A percentile compares a stretch with the other conserved stretches of the same genome.
These are phyloP conservation scores for Ashinkailepas kermadecensis DNA, from an alignment of 2,888 invertebrate species.

Conservation along the genomic window DNA sequence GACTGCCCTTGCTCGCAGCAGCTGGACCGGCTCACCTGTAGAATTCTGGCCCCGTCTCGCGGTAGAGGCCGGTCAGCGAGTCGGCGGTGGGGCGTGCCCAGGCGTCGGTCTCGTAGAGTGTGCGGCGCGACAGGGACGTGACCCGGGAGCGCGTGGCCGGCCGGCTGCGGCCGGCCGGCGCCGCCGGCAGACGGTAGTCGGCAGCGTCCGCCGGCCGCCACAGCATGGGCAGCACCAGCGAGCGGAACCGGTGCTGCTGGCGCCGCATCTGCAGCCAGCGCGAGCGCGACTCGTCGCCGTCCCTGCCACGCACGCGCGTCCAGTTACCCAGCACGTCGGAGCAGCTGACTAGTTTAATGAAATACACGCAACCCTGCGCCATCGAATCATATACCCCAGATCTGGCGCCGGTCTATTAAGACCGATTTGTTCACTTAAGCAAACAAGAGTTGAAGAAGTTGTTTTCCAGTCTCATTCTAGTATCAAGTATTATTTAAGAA, in stretches of 20 bases:
- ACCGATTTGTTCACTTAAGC: too few relatives aligned
- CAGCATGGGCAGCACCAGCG: conserved; percentile 17
- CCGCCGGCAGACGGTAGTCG: conserved; percentile 42
- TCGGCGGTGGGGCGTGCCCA: conserved; percentile 63
- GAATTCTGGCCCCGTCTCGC: conserved; percentile 52
- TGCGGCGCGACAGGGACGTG: conserved; percentile 52
- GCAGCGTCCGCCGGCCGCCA: neutral
- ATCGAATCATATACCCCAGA: too few relatives aligned
- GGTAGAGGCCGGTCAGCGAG: conserved; percentile 49
- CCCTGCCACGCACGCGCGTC: neutral
- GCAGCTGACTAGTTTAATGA: too few relatives aligned
- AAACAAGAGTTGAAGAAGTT: too few relatives aligned
- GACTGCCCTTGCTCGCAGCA: too few relatives aligned
- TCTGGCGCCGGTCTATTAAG: too few relatives aligned
- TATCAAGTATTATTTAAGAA: too few relatives aligned
- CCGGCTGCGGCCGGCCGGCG: conserved; percentile 39
- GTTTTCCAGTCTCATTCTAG: too few relatives aligned
- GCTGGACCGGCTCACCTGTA: conserved; percentile 19
- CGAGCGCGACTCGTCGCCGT: neutral
- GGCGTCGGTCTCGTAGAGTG: conserved; percentile 65
- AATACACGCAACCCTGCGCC: too few relatives aligned
- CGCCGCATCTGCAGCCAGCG: conserved; percentile 12
- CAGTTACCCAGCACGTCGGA: too few relatives aligned
- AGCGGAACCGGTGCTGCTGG: conserved; percentile 3
- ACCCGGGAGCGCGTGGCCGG: conserved; percentile 29